phyloP scores from a whole-genome alignment of 2,113 vertebrate genomes.

The Sapajus apella region DNA sequence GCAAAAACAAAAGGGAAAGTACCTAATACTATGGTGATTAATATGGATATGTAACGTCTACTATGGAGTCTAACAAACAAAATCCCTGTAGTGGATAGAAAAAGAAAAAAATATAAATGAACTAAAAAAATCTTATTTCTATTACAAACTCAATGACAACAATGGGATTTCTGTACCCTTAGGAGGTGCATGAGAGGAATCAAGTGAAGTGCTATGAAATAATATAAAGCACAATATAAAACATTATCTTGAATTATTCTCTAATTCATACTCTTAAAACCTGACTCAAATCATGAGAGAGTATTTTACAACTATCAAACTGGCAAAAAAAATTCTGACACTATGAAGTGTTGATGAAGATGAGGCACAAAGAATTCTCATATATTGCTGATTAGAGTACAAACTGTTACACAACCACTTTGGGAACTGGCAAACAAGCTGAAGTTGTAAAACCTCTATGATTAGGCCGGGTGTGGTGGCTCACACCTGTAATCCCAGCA shows the following conservation, averaged over 20 bases:
- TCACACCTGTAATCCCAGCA: no score
- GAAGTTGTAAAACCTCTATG: slow-evolving; percentile 9
- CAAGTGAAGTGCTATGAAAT: not conserved
- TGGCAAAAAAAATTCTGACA: not conserved
- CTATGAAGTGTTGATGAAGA: not conserved
- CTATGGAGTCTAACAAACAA: not conserved
- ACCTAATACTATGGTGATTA: not conserved
- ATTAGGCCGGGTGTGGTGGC: not conserved
- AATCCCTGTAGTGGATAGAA: not conserved
- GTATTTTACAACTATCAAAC: not conserved
- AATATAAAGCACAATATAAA: not conserved
- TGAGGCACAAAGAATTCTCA: not conserved
- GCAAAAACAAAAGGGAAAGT: no score
- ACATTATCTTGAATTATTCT: not conserved
- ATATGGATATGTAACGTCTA: not conserved
- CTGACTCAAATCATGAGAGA: not conserved
- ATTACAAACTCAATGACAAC: not conserved
- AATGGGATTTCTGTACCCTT: not conserved
- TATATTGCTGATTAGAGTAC: not conserved
- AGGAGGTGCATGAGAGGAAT: not conserved
- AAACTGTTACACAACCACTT: not conserved
- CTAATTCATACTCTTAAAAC: not conserved
- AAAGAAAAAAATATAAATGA: not conserved
- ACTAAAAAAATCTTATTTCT: not conserved
- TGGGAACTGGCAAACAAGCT: not conserved